These are phyloP conservation scores for Loris lydekkerianus DNA, from an alignment of 2,797 vertebrate genomes.

Conservation along the genomic window DNA sequence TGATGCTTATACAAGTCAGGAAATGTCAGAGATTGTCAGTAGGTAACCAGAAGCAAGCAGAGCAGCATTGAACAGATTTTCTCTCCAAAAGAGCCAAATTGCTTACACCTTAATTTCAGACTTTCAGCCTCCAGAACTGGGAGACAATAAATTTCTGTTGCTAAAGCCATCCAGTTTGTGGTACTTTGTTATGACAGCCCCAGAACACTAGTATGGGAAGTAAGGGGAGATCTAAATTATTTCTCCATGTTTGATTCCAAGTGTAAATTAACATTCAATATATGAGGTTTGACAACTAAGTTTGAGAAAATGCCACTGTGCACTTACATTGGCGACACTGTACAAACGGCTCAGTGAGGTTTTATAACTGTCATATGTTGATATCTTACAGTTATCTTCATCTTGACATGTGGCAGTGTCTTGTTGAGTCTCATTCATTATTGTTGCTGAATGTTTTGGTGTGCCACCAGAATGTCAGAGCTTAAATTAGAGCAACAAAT, in stretches of 20 bases:
- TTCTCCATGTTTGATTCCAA: slow-evolving; percentile 82
- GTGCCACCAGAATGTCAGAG: too few relatives aligned
- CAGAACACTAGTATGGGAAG: not conserved
- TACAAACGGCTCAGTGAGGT: too few relatives aligned
- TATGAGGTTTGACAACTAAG: too few relatives aligned
- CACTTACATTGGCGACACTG: too few relatives aligned
- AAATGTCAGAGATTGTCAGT: not conserved
- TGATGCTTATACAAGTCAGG: not conserved
- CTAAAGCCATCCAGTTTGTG: not conserved
- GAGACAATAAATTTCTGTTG: not conserved
- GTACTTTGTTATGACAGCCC: not conserved
- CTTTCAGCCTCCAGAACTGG: not conserved
- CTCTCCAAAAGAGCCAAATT: not conserved
- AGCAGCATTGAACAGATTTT: not conserved
- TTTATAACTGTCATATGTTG: too few relatives aligned
- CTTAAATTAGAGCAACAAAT: too few relatives aligned
- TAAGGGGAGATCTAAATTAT: slow-evolving; percentile 75
- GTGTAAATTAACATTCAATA: slow-evolving; percentile 80
- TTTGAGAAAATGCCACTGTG: too few relatives aligned
- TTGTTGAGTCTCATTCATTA: too few relatives aligned
- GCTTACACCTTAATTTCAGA: not conserved
- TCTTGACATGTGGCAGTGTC: too few relatives aligned
- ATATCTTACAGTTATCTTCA: too few relatives aligned
- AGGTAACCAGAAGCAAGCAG: not conserved
- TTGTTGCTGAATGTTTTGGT: too few relatives aligned